Base-by-base conservation (phyloP, 2,113 vertebrate species). In the Spilogale gracilis region DNA sequence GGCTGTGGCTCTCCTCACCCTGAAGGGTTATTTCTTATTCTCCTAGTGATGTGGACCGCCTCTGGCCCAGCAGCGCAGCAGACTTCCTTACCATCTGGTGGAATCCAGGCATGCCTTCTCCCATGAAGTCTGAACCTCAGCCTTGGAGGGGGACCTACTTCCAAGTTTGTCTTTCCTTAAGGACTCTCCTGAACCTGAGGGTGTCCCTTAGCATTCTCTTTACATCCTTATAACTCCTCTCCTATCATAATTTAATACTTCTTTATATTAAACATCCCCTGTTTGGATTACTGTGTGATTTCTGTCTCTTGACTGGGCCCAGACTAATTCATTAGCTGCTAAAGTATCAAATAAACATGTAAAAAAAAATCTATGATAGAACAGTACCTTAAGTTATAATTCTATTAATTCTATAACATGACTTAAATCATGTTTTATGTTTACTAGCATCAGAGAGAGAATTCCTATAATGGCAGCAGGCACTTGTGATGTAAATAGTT, bases 401-500 rank as follows among this genome's bases (percentile, higher is more conserved):
- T 89, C 7, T 92, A 76, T 76, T 83, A 38, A 38, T 38, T 38
- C 38, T 74, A 86, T 69, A 79, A 80, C 13, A 20, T 79, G 43
- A 43, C 2, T 84, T 91, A 61, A 74, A 23, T 38, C 56, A 11
- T 13, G 30, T 30, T 91, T 95, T 69, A 7, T 52, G 16, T 71
- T 94, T 87, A 54, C 23, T 79, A 88, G 45, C 79, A 83, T 61
- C 32, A 87, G 27, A 71, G 82, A 83, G 89, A 90, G 7, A 79
- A 95, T 74, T 95, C 23, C 48, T 45, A 54, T 21, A 74, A 43
- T 48, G 20, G 43, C 14, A 54, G 5, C 20, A 58, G 25, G 17
- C 13, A 76, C 32, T n/a, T 65, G 23, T 38, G 17, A 65, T 71
- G 1, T 63, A 96, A 67, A 81, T 58, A 17, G 8, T 18, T 69